Evolutionary conservation across 2,113 vertebrate genomes (phyloP), one percentile per base, ranked within the genome.

Genomic region (Coptodon rendalli): DNA sequence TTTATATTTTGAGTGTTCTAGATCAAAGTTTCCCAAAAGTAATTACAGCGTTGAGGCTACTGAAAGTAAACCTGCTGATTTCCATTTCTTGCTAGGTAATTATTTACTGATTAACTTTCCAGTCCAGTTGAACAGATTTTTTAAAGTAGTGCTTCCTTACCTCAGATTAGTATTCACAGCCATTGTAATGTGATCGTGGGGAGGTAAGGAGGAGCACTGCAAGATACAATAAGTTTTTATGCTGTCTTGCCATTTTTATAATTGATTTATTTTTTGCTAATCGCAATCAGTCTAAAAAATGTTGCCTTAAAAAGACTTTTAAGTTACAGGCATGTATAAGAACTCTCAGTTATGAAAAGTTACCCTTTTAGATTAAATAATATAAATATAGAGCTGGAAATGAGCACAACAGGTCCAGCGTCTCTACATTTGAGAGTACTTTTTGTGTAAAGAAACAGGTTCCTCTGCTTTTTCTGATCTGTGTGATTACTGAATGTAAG

Each of bases 21-120:
- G 17, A 52, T 78, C 45, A 87, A 84, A 93, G 85, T 89, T 81
- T 83, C 45, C 43, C n/a, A 24, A 63, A 90, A 87, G 52, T 85
- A 89, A 93, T 93, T 89, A 83, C 38, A 66, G 76, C 63, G 48
- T 81, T 50, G 76, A 80, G 31, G 84, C 80, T 63, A 6, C 11
- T 66, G 63, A 63, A 68, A 80, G 54, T 31, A 76, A 84, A 73
- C 59, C n/a, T 87, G 80, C 80, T 91, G 52, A 87, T 92, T 89
- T 85, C 22, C 66, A 38, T 81, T 85, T 9, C 24, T 78, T 84
- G 88, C 80, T 16, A 79, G 82, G 63, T 87, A 81, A 82, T 90
- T 86, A 91, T 86, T 88, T 71, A 80, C 86, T 57, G 29, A 89
- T 91, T 87, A 82, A 80, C 80, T 82, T 85, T 84, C 29, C 45